These are phyloP conservation scores for Eospalax fontanierii DNA, from an alignment of 2,797 vertebrate species.

Conservation along the genomic window DNA sequence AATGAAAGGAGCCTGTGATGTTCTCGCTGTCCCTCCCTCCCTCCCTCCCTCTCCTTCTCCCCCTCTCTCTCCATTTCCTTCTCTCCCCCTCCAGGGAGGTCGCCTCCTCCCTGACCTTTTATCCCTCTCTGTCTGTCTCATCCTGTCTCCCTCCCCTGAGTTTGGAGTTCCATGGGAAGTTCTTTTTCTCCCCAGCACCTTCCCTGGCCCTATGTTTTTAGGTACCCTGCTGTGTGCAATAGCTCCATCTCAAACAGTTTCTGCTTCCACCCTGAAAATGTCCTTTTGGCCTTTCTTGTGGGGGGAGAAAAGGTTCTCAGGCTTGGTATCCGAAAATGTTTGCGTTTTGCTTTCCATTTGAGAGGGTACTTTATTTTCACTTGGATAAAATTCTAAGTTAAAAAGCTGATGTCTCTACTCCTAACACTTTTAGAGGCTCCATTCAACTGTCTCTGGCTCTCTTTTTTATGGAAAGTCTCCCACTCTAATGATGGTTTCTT, in stretches of 20 bases:
- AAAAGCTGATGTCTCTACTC: constrained; percentile 7
- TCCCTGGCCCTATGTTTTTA: not conserved
- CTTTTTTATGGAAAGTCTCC: not conserved
- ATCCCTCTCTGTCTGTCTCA: too few species aligned
- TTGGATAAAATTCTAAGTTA: not conserved
- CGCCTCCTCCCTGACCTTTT: too few species aligned
- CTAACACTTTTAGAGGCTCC: not conserved
- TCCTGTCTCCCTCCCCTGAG: too few species aligned
- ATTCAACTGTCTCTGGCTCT: not conserved
- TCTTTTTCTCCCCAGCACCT: not conserved
- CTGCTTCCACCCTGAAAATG: not conserved
- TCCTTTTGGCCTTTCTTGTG: not conserved
- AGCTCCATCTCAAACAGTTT: not conserved
- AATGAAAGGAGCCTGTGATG: not conserved
- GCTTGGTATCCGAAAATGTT: not conserved
- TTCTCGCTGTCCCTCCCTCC: too few species aligned
- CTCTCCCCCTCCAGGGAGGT: not conserved
- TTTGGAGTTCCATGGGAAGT: not conserved
- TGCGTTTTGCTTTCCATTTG: constrained; percentile 10
- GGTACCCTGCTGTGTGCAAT: not conserved
- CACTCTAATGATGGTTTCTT: not conserved
- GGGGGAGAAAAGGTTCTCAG: not conserved
- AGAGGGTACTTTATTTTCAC: constrained; percentile 49
- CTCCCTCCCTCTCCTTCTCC: not conserved
- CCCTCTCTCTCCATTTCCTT: not conserved